phyloP scores from a whole-genome alignment of 2,113 vertebrate species.

The Larimichthys polyactis region DNA sequence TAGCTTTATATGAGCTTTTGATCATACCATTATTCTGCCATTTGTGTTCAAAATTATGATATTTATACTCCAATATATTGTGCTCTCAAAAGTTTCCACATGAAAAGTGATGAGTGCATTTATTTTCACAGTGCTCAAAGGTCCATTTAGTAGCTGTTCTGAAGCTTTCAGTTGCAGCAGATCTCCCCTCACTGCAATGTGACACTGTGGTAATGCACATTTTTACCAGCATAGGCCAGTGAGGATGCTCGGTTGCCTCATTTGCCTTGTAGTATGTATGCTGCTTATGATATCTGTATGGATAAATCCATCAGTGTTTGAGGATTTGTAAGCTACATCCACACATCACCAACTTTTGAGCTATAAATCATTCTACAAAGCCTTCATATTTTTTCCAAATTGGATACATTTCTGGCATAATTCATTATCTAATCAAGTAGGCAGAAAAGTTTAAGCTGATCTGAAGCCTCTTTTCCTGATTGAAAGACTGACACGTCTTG shows the following conservation, averaged over 20 bases:
- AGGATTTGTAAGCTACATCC: constrained; percentile 36
- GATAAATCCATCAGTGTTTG: constrained; percentile 23
- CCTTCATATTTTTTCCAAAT: constrained; percentile 67
- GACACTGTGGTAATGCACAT: background rate
- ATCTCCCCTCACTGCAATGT: background rate
- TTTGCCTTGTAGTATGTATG: background rate
- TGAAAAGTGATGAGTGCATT: too few relatives aligned
- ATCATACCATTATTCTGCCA: too few relatives aligned
- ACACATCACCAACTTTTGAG: constrained; percentile 50
- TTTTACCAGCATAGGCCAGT: background rate
- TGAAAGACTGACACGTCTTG: constrained; percentile 77
- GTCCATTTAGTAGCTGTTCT: background rate
- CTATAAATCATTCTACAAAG: constrained; percentile 72
- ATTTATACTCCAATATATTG: too few relatives aligned
- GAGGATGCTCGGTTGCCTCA: background rate
- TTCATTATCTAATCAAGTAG: constrained; percentile 79
- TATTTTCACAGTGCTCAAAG: too few relatives aligned
- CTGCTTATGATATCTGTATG: constrained; percentile 1
- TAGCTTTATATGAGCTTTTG: background rate
- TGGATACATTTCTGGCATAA: constrained; percentile 74
- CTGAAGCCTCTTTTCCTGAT: constrained; percentile 69
- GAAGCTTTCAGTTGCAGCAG: background rate
- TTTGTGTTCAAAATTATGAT: too few relatives aligned
- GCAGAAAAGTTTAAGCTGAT: constrained; percentile 76
- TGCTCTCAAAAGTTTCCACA: too few relatives aligned